Base-by-base conservation (phyloP, 2,888 invertebrate species). In the Andrena bicolor region DNA sequence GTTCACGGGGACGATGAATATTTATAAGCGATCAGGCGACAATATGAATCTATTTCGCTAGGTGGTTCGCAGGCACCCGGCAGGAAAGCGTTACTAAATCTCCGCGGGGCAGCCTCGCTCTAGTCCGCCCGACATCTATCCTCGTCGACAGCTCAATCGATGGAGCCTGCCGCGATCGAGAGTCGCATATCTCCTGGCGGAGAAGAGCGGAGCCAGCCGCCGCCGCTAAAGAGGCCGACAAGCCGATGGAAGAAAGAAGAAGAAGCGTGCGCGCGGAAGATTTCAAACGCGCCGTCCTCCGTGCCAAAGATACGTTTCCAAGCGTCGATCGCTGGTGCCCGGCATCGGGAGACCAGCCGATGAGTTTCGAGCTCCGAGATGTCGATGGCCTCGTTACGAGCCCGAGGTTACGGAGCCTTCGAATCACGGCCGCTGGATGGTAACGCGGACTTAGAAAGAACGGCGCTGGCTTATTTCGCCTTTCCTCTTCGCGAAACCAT, bases 261-360 rank as follows among this genome's bases (percentile, higher is more conserved):
- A 88, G 83, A 84, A 79, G 63, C 77, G 79, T 70, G 79, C 69
- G 74, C 72, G 71, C 73, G 77, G 89, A 89, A 87, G 86, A 87
- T 88, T 86, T 90, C 88, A 90, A 90, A 90, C 88, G 88, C 81
- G 86, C 90, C 90, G 90, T 89, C 86, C 80, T 81, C 80, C 69
- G 78, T 82, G 83, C 78, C 70, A 66, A 83, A 80, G 80, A 78
- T 84, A 84, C 78, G 84, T 85, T 83, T 86, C 64, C 83, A 80
- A 80, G 66, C 76, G 84, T 80, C 75, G 76, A 81, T 83, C 79
- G 85, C 69, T 41, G 82, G 53, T 75, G 74, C 74, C 58, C 78
- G 70, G 73, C 72, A 32, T 69, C 82, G 83, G 10, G 53, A 53
- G 56, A 69, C 75, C 80, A 74, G 53, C 51, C 74, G 78, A 81